These are phyloP conservation scores for Pseudorectes ferrugineus DNA, from an alignment of 2,113 vertebrate genomes.

Conservation along the genomic window DNA sequence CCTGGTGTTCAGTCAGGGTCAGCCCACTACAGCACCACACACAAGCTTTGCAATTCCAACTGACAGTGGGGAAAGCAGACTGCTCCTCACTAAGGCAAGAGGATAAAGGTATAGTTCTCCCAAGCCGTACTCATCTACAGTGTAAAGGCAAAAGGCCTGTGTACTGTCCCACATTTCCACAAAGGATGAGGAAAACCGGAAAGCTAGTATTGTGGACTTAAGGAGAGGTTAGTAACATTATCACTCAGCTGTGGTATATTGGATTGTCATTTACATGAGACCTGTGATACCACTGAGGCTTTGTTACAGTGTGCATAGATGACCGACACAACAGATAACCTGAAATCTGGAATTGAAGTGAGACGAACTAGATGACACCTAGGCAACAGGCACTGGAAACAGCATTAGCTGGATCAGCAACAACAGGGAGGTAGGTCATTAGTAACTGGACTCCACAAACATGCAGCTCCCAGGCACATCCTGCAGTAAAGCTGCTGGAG, in stretches of 20 bases:
- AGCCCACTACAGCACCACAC: background rate
- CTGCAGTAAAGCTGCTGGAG: background rate
- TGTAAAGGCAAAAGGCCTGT: background rate
- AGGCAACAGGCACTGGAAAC: background rate
- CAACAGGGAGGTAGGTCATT: background rate
- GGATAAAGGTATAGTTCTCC: background rate
- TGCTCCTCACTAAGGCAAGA: background rate
- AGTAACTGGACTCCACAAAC: background rate
- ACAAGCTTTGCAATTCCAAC: background rate
- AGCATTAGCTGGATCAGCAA: background rate
- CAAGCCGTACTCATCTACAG: background rate
- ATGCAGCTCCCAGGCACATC: background rate
- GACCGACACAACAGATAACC: background rate
- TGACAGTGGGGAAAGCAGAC: accelerated
- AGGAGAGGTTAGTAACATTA: background rate
- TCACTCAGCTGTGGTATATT: background rate
- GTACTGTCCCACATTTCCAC: background rate
- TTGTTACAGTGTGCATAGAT: background rate
- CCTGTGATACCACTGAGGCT: background rate
- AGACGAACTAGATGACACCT: background rate
- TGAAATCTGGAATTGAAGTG: background rate
- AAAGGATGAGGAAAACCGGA: background rate
- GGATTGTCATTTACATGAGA: background rate
- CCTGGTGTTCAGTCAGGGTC: too few relatives aligned
- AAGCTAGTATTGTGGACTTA: background rate